phyloP scores from a whole-genome alignment of 2,113 vertebrate genomes.

The Oncorhynchus nerka region DNA sequence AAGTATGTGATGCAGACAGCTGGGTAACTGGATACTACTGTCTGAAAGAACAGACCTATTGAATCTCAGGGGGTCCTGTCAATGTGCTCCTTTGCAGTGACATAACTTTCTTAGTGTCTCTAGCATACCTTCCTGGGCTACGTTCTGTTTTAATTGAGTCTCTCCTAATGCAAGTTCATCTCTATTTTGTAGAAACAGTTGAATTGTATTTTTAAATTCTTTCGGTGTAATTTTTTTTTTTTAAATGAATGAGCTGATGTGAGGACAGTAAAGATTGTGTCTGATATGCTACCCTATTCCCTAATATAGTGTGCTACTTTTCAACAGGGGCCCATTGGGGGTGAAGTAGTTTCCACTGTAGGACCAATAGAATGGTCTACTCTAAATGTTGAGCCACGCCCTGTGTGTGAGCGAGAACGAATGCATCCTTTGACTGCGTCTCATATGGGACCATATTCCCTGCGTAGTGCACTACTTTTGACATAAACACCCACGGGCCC shows the following conservation, averaged over 20 bases:
- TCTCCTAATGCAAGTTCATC: conserved; percentile 14
- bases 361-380: too few species aligned
- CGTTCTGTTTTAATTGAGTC: conserved; percentile 17
- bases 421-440: too few species aligned
- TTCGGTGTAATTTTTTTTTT: conserved; percentile 24
- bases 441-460: too few species aligned
- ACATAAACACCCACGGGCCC: too few species aligned
- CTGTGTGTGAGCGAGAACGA: too few species aligned
- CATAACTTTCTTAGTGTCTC: not conserved
- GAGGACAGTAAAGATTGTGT: conserved; percentile 4
- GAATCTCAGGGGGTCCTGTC: too few species aligned
- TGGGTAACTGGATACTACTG: not conserved
- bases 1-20: not conserved
- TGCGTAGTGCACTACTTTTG: too few species aligned
- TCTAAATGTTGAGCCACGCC: too few species aligned
- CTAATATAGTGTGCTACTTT: too few species aligned
- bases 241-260: conserved; percentile 20
- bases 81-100: not conserved
- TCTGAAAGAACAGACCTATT: not conserved
- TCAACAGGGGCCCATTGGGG: too few species aligned
- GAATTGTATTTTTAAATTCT: not conserved
- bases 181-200: conserved; percentile 40
- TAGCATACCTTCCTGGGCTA: not conserved
- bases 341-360: too few species aligned
- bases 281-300: not conserved